These are phyloP conservation scores for Drosophila pectinifera DNA, from an alignment of 1,140 invertebrate genomes.

Conservation along the genomic window DNA sequence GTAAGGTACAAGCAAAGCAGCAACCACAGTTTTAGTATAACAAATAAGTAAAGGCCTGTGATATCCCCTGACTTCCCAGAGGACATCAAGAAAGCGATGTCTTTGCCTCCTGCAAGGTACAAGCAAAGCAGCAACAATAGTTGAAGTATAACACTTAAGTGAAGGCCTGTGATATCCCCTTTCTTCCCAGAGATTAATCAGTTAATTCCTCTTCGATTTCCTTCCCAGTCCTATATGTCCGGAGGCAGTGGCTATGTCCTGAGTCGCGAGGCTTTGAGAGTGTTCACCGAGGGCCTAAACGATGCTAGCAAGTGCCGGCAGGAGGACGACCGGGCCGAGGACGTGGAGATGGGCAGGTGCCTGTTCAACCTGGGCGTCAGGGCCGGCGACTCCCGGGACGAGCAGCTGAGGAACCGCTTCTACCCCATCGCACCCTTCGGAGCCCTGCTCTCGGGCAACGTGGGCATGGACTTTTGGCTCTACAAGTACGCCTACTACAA, in stretches of 20 bases:
- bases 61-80: too few relatives aligned
- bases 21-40: too few relatives aligned
- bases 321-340: slow-evolving; percentile 91
- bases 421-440: slow-evolving; percentile 78
- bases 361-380: slow-evolving; percentile 92
- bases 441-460: slow-evolving; percentile 37
- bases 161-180: too few relatives aligned
- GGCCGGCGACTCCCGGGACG: slow-evolving; percentile 94
- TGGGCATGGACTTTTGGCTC: slow-evolving; percentile 58
- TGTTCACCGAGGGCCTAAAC: slow-evolving; percentile 90
- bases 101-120: too few relatives aligned
- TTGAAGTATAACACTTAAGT: too few relatives aligned
- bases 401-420: slow-evolving; percentile 92
- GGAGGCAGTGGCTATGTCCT: slow-evolving; percentile 97
- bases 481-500: slow-evolving; percentile 86
- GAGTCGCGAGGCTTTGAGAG: slow-evolving; percentile 90
- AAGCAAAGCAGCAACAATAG: too few relatives aligned
- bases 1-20: too few relatives aligned
- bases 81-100: too few relatives aligned
- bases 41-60: too few relatives aligned
- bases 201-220: too few relatives aligned
- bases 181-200: too few relatives aligned
- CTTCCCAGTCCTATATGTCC: slow-evolving; percentile 94
- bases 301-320: slow-evolving; percentile 57
- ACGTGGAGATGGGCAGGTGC: slow-evolving; percentile 96